Conservation (phyloP, 2,888 invertebrate genomes). For the Blastobasis adustella region DNA sequence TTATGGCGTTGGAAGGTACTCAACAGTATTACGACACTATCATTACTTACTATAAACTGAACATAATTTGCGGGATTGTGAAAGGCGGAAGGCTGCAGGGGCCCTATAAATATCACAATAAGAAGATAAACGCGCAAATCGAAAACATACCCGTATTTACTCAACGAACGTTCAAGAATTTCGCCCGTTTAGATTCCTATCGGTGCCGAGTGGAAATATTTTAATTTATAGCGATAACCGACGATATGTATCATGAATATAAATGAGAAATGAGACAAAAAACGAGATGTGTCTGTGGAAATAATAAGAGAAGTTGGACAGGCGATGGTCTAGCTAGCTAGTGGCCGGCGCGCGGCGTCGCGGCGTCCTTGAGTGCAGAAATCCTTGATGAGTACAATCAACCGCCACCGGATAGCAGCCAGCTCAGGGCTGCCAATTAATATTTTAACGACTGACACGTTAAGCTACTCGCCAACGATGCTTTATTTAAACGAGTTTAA, state of each 20-base stretch:
- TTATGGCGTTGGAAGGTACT: neutral
- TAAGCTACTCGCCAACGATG: constrained; percentile 16
- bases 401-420: constrained; percentile 69
- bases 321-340: constrained; percentile 51
- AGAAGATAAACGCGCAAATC: constrained; percentile 10
- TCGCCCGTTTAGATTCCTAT: constrained; percentile 35
- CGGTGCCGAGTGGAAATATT: constrained; percentile 45
- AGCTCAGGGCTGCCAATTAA: constrained; percentile 64
- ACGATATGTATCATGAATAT: constrained; percentile 70
- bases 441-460: constrained; percentile 35
- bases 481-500: constrained; percentile 28
- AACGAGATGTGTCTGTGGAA: constrained; percentile 68
- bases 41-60: constrained; percentile 9
- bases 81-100: constrained; percentile 10
- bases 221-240: constrained; percentile 66
- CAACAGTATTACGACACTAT: constrained; percentile 7
- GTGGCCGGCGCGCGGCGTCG: constrained; percentile 15
- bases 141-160: neutral
- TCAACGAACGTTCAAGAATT: constrained; percentile 30
- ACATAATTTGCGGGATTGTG: constrained; percentile 10
- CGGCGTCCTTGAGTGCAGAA: constrained; percentile 71
- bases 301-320: constrained; percentile 68
- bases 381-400: constrained; percentile 75
- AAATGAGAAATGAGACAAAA: constrained; percentile 65
- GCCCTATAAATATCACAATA: constrained; percentile 6